Conservation (phyloP, 2,113 vertebrate genomes). For the Thamnaconus septentrionalis region DNA sequence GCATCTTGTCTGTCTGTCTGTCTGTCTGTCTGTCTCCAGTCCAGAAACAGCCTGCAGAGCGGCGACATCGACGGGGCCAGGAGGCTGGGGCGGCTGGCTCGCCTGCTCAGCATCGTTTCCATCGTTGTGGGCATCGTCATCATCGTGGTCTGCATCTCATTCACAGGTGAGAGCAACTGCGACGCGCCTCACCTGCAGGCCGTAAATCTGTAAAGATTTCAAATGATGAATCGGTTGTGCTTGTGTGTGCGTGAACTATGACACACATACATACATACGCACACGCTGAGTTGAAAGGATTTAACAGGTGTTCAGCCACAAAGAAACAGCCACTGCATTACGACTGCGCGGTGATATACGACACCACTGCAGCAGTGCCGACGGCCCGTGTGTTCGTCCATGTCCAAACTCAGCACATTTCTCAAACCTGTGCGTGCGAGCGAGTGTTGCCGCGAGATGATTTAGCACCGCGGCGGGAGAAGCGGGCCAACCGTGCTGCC, state of each 20-base stretch:
- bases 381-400: slow-evolving; percentile 25
- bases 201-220: too few relatives aligned
- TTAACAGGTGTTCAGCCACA: slow-evolving; percentile 22
- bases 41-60: slow-evolving; percentile 70
- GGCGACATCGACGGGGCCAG: slow-evolving; percentile 67
- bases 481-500: slow-evolving; percentile 20
- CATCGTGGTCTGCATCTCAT: slow-evolving; percentile 54
- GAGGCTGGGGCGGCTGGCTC: slow-evolving; percentile 67
- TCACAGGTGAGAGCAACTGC: slow-evolving; percentile 7
- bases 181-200: neutral
- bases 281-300: neutral
- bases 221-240: too few relatives aligned
- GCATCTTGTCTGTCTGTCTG: neutral
- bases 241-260: neutral
- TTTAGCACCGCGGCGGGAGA: slow-evolving; percentile 29
- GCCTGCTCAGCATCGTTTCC: slow-evolving; percentile 65
- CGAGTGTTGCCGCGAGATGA: slow-evolving; percentile 14
- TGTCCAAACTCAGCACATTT: slow-evolving; percentile 47
- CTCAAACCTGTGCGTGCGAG: neutral
- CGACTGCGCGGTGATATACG: slow-evolving; percentile 51
- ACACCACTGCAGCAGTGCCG: slow-evolving; percentile 14
- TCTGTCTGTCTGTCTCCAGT: slow-evolving; percentile 47
- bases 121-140: slow-evolving; percentile 59
- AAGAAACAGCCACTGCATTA: slow-evolving; percentile 35
- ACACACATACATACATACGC: neutral